Evolutionary conservation across 2,113 vertebrate species (phyloP).

Genomic region (Oncorhynchus mykiss): DNA sequence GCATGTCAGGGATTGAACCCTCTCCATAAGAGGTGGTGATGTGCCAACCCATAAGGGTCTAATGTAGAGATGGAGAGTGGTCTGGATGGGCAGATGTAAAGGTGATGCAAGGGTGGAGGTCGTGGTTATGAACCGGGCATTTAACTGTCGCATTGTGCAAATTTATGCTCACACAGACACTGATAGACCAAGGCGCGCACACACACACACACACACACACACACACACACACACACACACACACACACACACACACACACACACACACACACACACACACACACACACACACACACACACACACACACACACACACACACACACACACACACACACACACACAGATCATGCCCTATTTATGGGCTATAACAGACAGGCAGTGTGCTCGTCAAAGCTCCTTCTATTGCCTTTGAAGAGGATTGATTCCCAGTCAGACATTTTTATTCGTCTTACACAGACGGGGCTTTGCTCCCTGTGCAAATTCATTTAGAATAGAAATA

Average conservation of each 20-base stretch:
- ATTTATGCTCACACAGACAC: constrained; percentile 14
- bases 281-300: not conserved
- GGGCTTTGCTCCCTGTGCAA: constrained; percentile 31
- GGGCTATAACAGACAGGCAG: constrained; percentile 28
- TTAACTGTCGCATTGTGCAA: not conserved
- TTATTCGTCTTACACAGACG: constrained; percentile 35
- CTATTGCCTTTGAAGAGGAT: constrained; percentile 48
- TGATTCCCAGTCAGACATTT: constrained; percentile 37
- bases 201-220: not conserved
- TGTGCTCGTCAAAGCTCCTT: constrained; percentile 33
- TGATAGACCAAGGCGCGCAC: not conserved
- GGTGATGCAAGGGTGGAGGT: not conserved
- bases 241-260: not conserved
- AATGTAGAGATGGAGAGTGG: not conserved
- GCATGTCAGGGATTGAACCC: too few relatives aligned
- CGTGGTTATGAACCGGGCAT: not conserved
- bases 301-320: not conserved
- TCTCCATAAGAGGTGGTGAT: too few relatives aligned
- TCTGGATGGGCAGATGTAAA: too few relatives aligned
- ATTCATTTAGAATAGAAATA: constrained; percentile 22
- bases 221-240: not conserved
- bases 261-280: not conserved
- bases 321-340: not conserved
- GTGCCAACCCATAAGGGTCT: not conserved
- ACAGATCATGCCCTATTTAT: constrained; percentile 21